Base-by-base conservation (phyloP, 30 jellyfish, hydroid and myxozoan genomes). In the Phacellophora camtschatica region DNA sequence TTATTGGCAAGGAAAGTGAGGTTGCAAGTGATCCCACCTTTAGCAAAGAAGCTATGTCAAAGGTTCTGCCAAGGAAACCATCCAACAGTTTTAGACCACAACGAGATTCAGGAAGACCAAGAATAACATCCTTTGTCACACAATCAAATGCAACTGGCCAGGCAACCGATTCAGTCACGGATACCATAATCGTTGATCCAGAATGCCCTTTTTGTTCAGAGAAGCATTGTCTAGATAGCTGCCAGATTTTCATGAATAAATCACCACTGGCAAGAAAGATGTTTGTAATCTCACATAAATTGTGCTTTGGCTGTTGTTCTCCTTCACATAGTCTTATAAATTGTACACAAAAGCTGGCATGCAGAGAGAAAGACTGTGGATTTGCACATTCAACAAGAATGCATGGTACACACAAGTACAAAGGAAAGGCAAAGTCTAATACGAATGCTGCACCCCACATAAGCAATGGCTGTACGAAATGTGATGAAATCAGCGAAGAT, bases 281-380 rank as follows among this genome's bases (percentile, higher is more conserved):
- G 58, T 71, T 49, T 45, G 88, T 75, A 27, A 54, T 55, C 11
- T 56, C 77, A 30, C 65, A 75, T 25, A 56, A 25, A 29, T 43
- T 75, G 65, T 75, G 78, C 37, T 75, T 75, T 59, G 88, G 88
- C 51, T 75, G 88, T 55, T 75, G 23, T 59, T 56, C 78, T 75
- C 68, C 77, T 31, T 36, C 27, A 12, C 88, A 75, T 27, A 55
- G 39, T 31, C 68, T 59, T 22, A 57, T 50, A 24, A 43, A 50
- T 28, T 75, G 79, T 35, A 32, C 88, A 36, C 67, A 75, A 35
- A 75, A 36, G 53, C 80, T 41, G 36, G 80, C 56, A 59, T 75
- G 88, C 88, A 71, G 85, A 28, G 85, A 71, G 42, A 57, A 75
- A 75, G 78, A 56, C 19, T 75, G 80, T 46, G 78, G 78, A 20